Evolutionary conservation across 2,113 vertebrate species (phyloP), one percentile per base, ranked within the genome.

Genomic region (Caloenas nicobarica): DNA sequence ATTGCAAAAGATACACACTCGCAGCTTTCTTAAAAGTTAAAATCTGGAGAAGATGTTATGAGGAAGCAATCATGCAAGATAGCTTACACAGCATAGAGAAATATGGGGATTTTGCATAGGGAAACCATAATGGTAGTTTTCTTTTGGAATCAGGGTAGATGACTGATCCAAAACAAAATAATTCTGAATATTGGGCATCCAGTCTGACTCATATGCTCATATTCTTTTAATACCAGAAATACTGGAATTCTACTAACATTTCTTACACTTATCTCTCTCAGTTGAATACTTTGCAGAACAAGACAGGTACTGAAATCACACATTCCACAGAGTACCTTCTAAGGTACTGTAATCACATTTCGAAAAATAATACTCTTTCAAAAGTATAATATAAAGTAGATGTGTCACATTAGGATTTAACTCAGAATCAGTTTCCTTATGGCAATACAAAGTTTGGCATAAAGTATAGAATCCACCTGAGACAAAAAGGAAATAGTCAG

Each of bases 101-200:
- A 13, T 7, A 12, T 24, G 4, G 8, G 3, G 2, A 17, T 38
- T 91, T 19, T 60, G 13, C 61, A 4, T 18, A 64, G 12, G 5
- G 12, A 88, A 86, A 60, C 0, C 0, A 9, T 64, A 29, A 4
- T 26, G 6, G 17, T 42, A 1, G 3, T 10, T 90, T 21, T 5
- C 2, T 88, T 79, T 64, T 42, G 26, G 23, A 58, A 65, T 3
- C 0, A 86, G 22, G 4, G 4, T 6, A 21, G 4, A 33, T 18
- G 10, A 29, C 12, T 61, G 9, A 21, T 31, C 6, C 6, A 33
- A 58, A 80, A 57, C 7, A 51, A 85, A 25, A 18, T 26, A 23
- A 38, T n/a, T 64, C 8, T 2, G 0, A 34, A 46, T 38, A 72
- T 6, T n/a, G 2, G 33, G 9, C 29, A 36, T 46, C 2, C 15